A percentile compares a stretch with the other conserved stretches of the same genome.
Conservation (phyloP, 2,888 invertebrate species). For the Patella depressa region DNA sequence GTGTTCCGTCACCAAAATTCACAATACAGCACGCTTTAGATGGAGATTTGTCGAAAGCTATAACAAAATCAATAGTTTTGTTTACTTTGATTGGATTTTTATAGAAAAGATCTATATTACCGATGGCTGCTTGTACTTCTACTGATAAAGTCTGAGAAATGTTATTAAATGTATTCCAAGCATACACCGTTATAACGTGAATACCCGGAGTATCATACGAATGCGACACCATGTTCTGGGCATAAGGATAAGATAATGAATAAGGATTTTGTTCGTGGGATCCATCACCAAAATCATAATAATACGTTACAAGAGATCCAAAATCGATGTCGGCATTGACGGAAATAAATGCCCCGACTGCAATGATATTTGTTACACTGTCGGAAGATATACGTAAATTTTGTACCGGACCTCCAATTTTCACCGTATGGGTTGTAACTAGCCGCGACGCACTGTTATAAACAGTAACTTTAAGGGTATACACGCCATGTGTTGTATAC, state of each 20-base stretch:
- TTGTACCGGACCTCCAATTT: constrained; percentile 24
- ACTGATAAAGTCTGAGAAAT: constrained; percentile 19
- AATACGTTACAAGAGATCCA: constrained; percentile 27
- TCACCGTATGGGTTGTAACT: constrained; percentile 1
- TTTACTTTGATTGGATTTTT: constrained; percentile 24
- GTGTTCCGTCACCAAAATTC: constrained; percentile 29
- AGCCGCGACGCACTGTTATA: constrained; percentile 28
- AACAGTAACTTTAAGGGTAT: constrained; percentile 12
- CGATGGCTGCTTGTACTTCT: constrained; percentile 23
- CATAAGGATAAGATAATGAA: constrained; percentile 11
- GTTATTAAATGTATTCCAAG: constrained; percentile 23
- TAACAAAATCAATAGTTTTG: constrained; percentile 19
- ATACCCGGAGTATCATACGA: not conserved
- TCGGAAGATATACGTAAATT: constrained; percentile 19
- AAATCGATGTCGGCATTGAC: constrained; percentile 16
- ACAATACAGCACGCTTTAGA: constrained; percentile 30
- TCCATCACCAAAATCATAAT: constrained; percentile 30
- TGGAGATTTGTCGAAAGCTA: constrained; percentile 19
- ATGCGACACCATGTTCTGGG: constrained; percentile 12
- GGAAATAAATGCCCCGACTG: constrained; percentile 9
- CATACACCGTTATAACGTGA: constrained; percentile 19
- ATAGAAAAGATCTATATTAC: constrained; percentile 17
- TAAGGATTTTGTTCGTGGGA: not conserved
- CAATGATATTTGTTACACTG: constrained; percentile 11
- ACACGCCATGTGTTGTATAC: constrained; percentile 26